Base-by-base conservation (phyloP, 92 coral and sea anemone species). In the Anthopleura xanthogrammica region DNA sequence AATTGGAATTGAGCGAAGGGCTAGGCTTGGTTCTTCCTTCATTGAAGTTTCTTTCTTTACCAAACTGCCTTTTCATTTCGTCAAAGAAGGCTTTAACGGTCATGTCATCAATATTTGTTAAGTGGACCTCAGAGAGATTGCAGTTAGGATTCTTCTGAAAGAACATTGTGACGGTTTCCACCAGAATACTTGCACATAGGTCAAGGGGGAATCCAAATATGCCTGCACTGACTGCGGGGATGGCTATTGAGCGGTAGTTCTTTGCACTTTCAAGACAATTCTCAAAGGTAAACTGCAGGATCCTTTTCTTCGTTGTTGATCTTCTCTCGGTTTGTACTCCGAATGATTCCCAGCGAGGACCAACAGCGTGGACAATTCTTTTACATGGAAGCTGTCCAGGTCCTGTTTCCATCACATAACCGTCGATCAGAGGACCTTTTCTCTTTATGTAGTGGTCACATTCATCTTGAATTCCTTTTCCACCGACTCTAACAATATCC, bases 141-240 rank as follows among this genome's bases (percentile, higher is more conserved):
- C 87, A 86, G 24, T 60, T 19, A 12, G 54, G 82, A 16, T 86
- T 86, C 24, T 84, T 42, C 81, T 57, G 60, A n/a, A 81, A 88
- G 55, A 87, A 92, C 17, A 24, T 75, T 16, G 81, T 40, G 2
- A 79, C 91, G 7, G 86, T 77, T 17, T 90, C 91, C 1, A 92
- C n/a, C 89, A 87, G 24, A 68, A 55, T 62, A 41, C 82, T 66
- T 43, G 95, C 95, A 24, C 93, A 93, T 13, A 85, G 56, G 3
- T 87, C 86, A 29, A 84, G 88, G 1, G 97, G 97, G 76, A 91
- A 81, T 13, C 94, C 97, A 74, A 52, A 93, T 64, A 85, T 85
- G 19, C 94, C 94, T 7, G 97, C 87, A 78, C 93, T 87, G 56
- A 93, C 91, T 11, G 94, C 93, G 10, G 97, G 91, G 54, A 93